Conservation (phyloP, 1,140 invertebrate species). For the Tetramorium alpestre region DNA sequence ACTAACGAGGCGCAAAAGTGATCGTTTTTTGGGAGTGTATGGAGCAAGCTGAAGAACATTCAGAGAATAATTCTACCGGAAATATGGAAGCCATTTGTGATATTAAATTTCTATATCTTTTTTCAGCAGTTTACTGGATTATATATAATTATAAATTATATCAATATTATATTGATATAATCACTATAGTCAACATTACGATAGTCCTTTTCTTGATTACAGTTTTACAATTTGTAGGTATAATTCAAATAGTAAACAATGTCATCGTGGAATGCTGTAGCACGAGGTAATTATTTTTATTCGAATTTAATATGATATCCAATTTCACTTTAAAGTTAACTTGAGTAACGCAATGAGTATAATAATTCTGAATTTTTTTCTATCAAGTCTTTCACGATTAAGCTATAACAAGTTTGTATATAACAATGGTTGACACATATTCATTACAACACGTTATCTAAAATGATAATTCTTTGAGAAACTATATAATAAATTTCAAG, state of each 20-base stretch:
- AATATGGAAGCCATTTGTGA: constrained; percentile 88
- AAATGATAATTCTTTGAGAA: not conserved
- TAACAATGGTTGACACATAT: not conserved
- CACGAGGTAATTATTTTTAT: constrained; percentile 47
- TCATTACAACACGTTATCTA: not conserved
- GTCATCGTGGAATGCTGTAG: constrained; percentile 82
- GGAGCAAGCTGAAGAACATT: not conserved
- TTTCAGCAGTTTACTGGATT: constrained; percentile 91
- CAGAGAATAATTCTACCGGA: constrained; percentile 71
- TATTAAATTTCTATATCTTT: constrained; percentile 89
- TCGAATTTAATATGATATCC: not conserved
- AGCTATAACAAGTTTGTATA: too few relatives aligned
- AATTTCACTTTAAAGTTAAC: not conserved
- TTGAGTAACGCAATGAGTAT: too few relatives aligned
- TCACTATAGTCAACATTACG: constrained; percentile 84
- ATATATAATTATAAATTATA: constrained; percentile 90
- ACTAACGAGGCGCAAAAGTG: not conserved
- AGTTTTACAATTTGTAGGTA: constrained; percentile 81
- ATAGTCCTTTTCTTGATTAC: constrained; percentile 86
- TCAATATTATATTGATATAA: constrained; percentile 86
- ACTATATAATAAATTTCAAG: not conserved
- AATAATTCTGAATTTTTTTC: too few relatives aligned
- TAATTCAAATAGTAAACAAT: constrained; percentile 84
- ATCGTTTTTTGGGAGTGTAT: not conserved
- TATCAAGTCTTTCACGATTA: too few relatives aligned